Conservation (phyloP, 2,888 invertebrate species). For the Sialis lutaria region DNA sequence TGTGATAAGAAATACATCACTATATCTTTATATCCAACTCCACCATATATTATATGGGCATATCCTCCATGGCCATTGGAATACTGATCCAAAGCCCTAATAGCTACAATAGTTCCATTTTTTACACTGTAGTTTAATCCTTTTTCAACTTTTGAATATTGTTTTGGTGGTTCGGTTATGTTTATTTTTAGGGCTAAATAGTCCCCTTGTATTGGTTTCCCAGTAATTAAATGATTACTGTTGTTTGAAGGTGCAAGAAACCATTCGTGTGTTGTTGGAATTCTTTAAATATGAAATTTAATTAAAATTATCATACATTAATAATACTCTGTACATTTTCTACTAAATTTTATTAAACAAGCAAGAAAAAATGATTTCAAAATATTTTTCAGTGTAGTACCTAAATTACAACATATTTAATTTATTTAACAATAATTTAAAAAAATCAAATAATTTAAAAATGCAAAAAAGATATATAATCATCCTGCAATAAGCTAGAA, state of each 20-base stretch:
- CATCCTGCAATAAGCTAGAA: too few species aligned
- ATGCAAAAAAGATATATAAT: too few species aligned
- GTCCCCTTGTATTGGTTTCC: not conserved
- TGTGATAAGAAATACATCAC: conserved; percentile 27
- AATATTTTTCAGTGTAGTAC: too few species aligned
- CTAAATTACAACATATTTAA: too few species aligned
- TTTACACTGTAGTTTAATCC: not conserved
- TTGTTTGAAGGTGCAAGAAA: not conserved
- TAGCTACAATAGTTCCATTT: conserved; percentile 8
- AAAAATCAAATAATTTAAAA: too few species aligned
- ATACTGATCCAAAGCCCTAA: conserved; percentile 24
- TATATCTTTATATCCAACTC: conserved; percentile 20
- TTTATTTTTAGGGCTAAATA: not conserved
- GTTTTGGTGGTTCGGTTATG: not conserved
- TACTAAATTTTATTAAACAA: too few species aligned
- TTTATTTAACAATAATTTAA: too few species aligned
- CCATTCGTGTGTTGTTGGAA: too few species aligned
- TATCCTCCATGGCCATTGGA: conserved; percentile 27
- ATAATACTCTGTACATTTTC: too few species aligned
- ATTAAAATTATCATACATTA: too few species aligned
- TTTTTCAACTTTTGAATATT: not conserved
- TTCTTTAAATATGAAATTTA: too few species aligned
- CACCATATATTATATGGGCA: conserved; percentile 22
- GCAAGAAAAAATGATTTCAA: too few species aligned
- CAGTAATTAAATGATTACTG: not conserved